phyloP scores from a whole-genome alignment of 2,888 invertebrate genomes.

The Leucoma salicis region DNA sequence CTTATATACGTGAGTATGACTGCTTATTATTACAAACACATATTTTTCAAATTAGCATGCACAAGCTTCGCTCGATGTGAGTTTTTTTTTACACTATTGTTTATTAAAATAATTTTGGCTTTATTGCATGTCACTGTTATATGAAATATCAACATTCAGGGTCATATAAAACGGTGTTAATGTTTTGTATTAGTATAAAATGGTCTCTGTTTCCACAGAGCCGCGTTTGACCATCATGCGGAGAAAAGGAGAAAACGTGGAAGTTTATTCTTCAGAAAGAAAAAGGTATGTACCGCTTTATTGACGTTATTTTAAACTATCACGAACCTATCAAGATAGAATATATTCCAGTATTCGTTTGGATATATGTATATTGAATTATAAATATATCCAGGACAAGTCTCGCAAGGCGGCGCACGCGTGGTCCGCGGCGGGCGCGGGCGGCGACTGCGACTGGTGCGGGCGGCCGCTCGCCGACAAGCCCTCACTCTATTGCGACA shows the following conservation, averaged over 20 bases:
- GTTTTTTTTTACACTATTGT: conserved; percentile 31
- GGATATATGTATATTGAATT: too few species aligned
- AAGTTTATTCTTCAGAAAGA: conserved; percentile 95
- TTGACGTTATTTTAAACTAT: too few species aligned
- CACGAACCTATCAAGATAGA: too few species aligned
- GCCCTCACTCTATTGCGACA: conserved; percentile 91
- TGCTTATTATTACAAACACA: background rate
- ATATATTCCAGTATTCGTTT: too few species aligned
- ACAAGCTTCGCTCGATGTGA: conserved; percentile 50
- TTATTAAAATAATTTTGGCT: conserved; percentile 21
- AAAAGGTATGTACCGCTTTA: conserved; percentile 88
- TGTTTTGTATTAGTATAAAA: background rate
- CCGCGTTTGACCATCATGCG: conserved; percentile 87
- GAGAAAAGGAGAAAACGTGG: conserved; percentile 94
- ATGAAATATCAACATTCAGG: conserved; percentile 11
- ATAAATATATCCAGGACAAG: conserved; percentile 86
- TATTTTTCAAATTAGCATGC: conserved; percentile 37
- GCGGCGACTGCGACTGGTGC: conserved; percentile 89
- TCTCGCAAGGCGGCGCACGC: conserved; percentile 88
- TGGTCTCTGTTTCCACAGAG: conserved; percentile 55
- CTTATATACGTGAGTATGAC: background rate
- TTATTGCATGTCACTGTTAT: conserved; percentile 26
- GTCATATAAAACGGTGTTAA: conserved; percentile 2
- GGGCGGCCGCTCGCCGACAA: conserved; percentile 89
- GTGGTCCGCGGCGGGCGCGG: conserved; percentile 86